phyloP scores from a whole-genome alignment of 2,888 invertebrate genomes.

The Morinoia aosen region DNA sequence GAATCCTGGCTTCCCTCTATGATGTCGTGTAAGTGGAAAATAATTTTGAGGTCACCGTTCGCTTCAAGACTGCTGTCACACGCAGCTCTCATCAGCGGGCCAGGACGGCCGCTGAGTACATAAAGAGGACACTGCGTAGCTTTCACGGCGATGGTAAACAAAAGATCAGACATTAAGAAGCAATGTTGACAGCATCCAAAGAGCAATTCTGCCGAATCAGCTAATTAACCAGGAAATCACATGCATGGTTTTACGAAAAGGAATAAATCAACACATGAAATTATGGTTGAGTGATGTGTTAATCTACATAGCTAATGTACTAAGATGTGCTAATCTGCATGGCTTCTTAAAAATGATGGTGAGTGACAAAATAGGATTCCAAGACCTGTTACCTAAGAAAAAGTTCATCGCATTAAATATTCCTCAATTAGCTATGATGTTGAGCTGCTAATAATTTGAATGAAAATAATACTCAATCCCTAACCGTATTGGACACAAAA shows the following conservation, averaged over 20 bases:
- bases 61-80: too few relatives aligned
- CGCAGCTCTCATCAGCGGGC: too few relatives aligned
- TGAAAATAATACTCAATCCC: too few relatives aligned
- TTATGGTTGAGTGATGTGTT: background rate
- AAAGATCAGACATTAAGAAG: too few relatives aligned
- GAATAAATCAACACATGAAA: background rate
- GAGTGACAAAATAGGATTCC: background rate
- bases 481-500: too few relatives aligned
- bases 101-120: too few relatives aligned
- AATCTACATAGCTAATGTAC: background rate
- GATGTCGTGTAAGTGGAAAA: background rate
- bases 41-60: background rate
- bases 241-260: background rate
- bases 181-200: too few relatives aligned
- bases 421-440: too few relatives aligned
- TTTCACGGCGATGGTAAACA: too few relatives aligned
- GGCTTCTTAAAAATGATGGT: background rate
- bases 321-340: background rate
- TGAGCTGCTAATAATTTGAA: too few relatives aligned
- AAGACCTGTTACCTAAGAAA: background rate
- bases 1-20: background rate
- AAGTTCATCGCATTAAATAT: background rate
- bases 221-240: background rate
- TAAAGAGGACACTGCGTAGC: too few relatives aligned
- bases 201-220: too few relatives aligned